These are phyloP conservation scores for Clarias platycephalus DNA, from an alignment of 2,797 vertebrate species.

Conservation along the genomic window DNA sequence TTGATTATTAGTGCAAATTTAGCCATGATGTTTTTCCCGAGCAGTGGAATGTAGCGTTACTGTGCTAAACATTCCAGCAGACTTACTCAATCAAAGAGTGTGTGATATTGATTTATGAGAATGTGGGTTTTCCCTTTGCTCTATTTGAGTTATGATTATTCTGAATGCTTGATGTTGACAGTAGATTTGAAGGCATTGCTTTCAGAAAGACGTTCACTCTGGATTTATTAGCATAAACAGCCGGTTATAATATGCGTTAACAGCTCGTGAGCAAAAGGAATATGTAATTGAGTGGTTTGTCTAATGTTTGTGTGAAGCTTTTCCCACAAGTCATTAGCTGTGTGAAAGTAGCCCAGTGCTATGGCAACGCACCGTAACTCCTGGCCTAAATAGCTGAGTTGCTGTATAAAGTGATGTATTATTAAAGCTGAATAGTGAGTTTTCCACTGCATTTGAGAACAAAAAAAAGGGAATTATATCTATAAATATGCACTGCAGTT, in stretches of 20 bases:
- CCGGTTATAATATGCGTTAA: conserved; percentile 29
- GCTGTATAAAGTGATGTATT: conserved; percentile 62
- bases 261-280: conserved; percentile 46
- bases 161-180: conserved; percentile 14
- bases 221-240: conserved; percentile 40
- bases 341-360: conserved; percentile 53
- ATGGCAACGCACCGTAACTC: conserved; percentile 50
- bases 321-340: conserved; percentile 55
- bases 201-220: conserved; percentile 25
- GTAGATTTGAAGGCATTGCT: conserved; percentile 33
- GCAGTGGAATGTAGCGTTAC: conserved; percentile 21
- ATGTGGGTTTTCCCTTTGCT: conserved; percentile 29
- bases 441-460: conserved; percentile 51
- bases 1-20: conserved; percentile 32
- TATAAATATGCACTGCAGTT: conserved; percentile 54
- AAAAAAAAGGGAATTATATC: conserved; percentile 30
- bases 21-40: conserved; percentile 20
- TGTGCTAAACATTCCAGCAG: conserved; percentile 26
- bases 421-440: conserved; percentile 59
- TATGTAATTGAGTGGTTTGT: conserved; percentile 56
- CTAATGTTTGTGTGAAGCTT: conserved; percentile 51
- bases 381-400: conserved; percentile 57
- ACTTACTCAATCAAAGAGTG: conserved; percentile 27
- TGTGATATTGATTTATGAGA: conserved; percentile 25
- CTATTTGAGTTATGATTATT: conserved; percentile 19